Base-by-base conservation (phyloP, 2,797 vertebrate species). In the Mus spretus region DNA sequence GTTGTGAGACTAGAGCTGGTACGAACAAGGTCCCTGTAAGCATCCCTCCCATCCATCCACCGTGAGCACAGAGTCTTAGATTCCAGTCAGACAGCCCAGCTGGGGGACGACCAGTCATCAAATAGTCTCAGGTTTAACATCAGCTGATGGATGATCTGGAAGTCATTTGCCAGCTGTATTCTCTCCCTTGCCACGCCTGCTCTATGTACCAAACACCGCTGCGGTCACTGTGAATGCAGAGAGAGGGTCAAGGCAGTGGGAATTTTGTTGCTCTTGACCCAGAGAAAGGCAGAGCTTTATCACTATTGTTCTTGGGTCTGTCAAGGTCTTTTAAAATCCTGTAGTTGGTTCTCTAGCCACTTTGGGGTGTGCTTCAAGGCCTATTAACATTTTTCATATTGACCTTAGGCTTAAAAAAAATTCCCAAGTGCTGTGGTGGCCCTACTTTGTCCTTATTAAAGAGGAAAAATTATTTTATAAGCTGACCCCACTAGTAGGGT, bases 241-340 rank as follows among this genome's bases (percentile, higher is more conserved):
- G 44, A 78, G 61, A 85, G 26, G 53, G 15, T 65, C 53, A 8
- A 61, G 26, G 7, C 20, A 11, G 34, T 44, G 34, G n/a, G 2
- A 57, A 63, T 82, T 61, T 3, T 34, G 57, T 94, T 59, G 31
- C 19, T 96, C 78, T 77, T 24, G 40, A 31, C 61, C 61, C 79
- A 77, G n/a, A 91, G 61, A 93, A 37, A 31, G 65, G 20, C 47
- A 72, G 59, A 95, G 65, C 22, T 93, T 90, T 92, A 15, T 19
- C 31, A 1, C 8, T 8, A n/a, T 50, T 85, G 53, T 14, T 47
- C n/a, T 61, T 74, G 40, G 44, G 22, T 87, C 86, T 77, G 57
- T 82, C 55, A 74, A 88, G 70, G 65, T 82, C 4, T 1, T 83
- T 72, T 19, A 6, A 72, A 83, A 44, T 26, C 75, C 57, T 89